Base-by-base conservation (phyloP, 2,888 invertebrate species). In the Tachina grossa region DNA sequence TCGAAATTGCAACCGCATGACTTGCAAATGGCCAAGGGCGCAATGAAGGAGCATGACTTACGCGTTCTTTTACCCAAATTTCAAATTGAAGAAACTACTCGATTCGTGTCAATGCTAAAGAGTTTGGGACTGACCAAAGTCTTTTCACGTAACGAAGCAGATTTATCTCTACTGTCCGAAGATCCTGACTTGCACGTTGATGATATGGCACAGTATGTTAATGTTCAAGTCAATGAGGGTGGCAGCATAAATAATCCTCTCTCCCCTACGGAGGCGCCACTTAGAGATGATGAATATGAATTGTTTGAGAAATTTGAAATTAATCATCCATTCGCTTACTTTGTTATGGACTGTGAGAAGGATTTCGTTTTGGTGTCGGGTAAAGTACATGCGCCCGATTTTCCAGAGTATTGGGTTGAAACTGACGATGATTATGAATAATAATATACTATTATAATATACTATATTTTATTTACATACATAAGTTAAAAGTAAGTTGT, bases 201-300 rank as follows among this genome's bases (percentile, higher is more conserved):
- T 84, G 95, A 95, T 89, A 90, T 95, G 84, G 95, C 95, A 2
- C 95, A 95, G 89, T 94, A 95, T 82, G 95, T 95, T 0, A 94
- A 94, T 1, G 93, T 95, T 0, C 93, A 94, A 10, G 94, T 95
- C 0, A 95, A 95, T 88, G 94, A 95, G 83, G 93, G 94, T 0
- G 93, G 94, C 10, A 91, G 93, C 1, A 93, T 93, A 47, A 92
- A 93, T 45, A 63, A 66, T 61, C 91, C 93, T 83, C 85, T 95
- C 1, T 91, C 94, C 65, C 91, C 91, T 0, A 88, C 88, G 55
- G 87, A 89, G 14, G 84, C 88, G 65, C 88, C 89, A 76, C 88
- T 83, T 1, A 87, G 91, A 8, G 86, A 84, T n/a, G 63, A 71
- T 14, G 90, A 89, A 39, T 87, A 71, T 14, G 90, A 89, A 39